phyloP scores from a whole-genome alignment of 2,888 invertebrate genomes.

The Busseola fusca region DNA sequence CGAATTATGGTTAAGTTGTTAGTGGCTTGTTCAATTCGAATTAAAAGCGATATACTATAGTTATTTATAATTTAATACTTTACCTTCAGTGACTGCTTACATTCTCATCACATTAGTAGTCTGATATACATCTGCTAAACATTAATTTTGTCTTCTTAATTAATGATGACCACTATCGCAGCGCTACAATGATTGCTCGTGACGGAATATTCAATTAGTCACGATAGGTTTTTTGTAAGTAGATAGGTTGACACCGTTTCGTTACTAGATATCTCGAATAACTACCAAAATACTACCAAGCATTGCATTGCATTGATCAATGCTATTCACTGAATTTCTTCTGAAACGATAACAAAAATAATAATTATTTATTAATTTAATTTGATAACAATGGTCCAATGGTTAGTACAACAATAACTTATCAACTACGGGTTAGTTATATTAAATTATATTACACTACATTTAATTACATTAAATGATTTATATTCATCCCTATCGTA shows the following conservation, averaged over 20 bases:
- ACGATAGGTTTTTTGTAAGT: neutral
- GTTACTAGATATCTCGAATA: neutral
- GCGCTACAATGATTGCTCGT: neutral
- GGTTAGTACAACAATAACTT: too few relatives aligned
- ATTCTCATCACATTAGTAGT: constrained; percentile 23
- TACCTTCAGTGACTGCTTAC: constrained; percentile 36
- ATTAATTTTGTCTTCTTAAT: neutral
- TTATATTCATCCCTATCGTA: too few relatives aligned
- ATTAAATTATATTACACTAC: too few relatives aligned
- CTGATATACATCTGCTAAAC: constrained; percentile 14
- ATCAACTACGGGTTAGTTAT: too few relatives aligned
- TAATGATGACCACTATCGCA: neutral
- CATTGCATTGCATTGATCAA: too few relatives aligned
- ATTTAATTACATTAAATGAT: too few relatives aligned
- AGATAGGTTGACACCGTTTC: neutral
- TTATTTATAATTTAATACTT: constrained; percentile 10
- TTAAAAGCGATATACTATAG: constrained; percentile 57
- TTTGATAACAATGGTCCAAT: too few relatives aligned
- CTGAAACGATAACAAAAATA: too few relatives aligned
- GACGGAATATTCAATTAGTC: neutral
- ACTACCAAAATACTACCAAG: neutral
- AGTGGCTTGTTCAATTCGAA: constrained; percentile 61
- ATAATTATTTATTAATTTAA: too few relatives aligned
- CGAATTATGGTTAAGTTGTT: constrained; percentile 54
- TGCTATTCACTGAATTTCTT: too few relatives aligned